A percentile compares a stretch with the other conserved stretches of the same genome.
phyloP scores from a whole-genome alignment of 1,140 invertebrate genomes.

The Harpegnathos saltator region DNA sequence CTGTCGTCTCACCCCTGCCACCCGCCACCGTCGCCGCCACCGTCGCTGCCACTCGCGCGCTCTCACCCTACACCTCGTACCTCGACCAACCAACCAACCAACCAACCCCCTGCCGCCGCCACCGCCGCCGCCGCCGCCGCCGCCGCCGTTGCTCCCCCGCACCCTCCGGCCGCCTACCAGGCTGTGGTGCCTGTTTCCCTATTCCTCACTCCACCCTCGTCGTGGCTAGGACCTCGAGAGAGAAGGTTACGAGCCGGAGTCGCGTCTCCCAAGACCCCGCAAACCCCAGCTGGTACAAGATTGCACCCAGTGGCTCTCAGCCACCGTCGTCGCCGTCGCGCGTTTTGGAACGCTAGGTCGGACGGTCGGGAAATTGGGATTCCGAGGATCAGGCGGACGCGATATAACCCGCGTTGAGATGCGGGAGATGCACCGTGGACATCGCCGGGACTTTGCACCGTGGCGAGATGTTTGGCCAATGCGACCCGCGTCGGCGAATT shows the following conservation, averaged over 20 bases:
- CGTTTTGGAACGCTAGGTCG: constrained; percentile 12
- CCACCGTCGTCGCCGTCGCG: not conserved
- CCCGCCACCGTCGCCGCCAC: constrained; percentile 33
- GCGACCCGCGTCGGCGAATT: constrained; percentile 31
- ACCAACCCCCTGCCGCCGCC: constrained; percentile 9
- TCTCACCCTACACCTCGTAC: constrained; percentile 69
- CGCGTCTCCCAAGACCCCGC: constrained; percentile 80
- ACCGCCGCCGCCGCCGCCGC: constrained; percentile 28
- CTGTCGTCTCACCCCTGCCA: constrained; percentile 47
- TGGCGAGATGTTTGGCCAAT: constrained; percentile 39
- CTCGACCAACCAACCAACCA: constrained; percentile 68
- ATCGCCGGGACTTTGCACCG: constrained; percentile 38
- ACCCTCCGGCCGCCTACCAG: constrained; percentile 43
- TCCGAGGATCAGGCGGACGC: constrained; percentile 20
- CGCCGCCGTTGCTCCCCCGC: constrained; percentile 27
- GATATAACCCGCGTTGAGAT: constrained; percentile 36
- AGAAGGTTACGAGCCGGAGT: constrained; percentile 80
- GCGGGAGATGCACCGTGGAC: constrained; percentile 25
- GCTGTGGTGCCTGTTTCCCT: constrained; percentile 77
- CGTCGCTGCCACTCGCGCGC: constrained; percentile 53
- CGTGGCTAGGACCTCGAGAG: constrained; percentile 71
- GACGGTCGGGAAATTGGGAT: constrained; percentile 37
- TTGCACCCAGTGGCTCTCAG: constrained; percentile 83
- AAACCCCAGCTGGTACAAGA: constrained; percentile 84
- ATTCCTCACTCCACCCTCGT: constrained; percentile 79